Base-by-base conservation (phyloP, 2,113 vertebrate species). In the Morone saxatilis region DNA sequence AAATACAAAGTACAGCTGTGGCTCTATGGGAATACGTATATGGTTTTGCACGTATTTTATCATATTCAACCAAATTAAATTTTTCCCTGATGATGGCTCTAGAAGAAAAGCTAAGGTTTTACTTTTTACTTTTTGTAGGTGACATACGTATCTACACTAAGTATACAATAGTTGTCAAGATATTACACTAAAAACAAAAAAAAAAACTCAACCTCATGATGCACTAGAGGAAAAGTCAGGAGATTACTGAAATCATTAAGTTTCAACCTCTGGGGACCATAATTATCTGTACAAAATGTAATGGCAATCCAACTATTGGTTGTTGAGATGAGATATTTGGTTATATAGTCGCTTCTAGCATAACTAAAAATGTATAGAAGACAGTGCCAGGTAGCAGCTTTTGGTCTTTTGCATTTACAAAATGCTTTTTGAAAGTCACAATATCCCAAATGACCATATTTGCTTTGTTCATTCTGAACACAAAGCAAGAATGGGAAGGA, bases 381-480 rank as follows among this genome's bases (percentile, higher is more conserved):
- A 54, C 71, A 45, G 22, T 31, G 14, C 1, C 36, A 48, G 31
- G 4, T 40, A n/a, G 48, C 25, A 56, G 25, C 16, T 9, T 75
- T 65, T 62, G n/a, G 3, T 25, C 59, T 56, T 71, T 38, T 25
- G 19, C 36, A 41, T 50, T 5, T 6, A 50, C 38, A 54, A 54
- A 56, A 38, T 43, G 7, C 6, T 59, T n/a, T 41, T 22, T 36
- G 41, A n/a, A 53, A 43, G 43, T 65, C 31, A 60, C 7, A 40
- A 48, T 61, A 31, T 31, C 31, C 31, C 43, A 50, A 48, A 51
- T 69, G 13, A 25, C 6, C 11, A 31, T 36, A 4, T 51, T 36
- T 65, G 14, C 59, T 71, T 57, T 57, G 11, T 65, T 77, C 22
- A 66, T 40, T 51, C 36, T 7, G 10, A 60, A 53, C 38, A 78